These are phyloP conservation scores for Leptopterna dolabrata DNA, from an alignment of 2,888 invertebrate genomes.

Conservation along the genomic window DNA sequence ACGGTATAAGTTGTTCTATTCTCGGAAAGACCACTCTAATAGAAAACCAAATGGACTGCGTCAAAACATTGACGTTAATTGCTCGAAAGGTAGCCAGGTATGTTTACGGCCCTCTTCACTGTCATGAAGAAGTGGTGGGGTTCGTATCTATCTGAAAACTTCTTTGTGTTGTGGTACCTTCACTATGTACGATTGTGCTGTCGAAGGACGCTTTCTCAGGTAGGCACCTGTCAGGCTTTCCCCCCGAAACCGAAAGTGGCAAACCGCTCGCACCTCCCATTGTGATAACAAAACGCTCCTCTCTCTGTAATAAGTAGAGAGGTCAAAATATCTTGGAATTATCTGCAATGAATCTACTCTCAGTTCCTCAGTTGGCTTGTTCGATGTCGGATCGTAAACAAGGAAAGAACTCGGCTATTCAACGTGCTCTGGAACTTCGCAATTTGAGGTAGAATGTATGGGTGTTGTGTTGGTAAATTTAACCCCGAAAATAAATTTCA, in stretches of 20 bases:
- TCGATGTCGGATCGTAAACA: neutral
- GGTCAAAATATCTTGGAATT: neutral
- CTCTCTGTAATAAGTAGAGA: neutral
- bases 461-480: too few relatives aligned
- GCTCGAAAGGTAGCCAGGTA: too few relatives aligned
- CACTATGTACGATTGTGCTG: neutral
- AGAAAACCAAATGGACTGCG: too few relatives aligned
- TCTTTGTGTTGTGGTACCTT: too few relatives aligned
- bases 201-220: neutral
- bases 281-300: neutral
- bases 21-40: too few relatives aligned
- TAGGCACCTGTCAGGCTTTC: neutral
- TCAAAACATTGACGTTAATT: too few relatives aligned
- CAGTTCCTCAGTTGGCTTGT: neutral
- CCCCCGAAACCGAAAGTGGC: too few relatives aligned
- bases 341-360: neutral
- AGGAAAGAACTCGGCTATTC: neutral
- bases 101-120: too few relatives aligned
- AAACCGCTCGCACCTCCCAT: neutral
- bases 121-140: too few relatives aligned
- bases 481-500: too few relatives aligned
- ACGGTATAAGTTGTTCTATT: too few relatives aligned
- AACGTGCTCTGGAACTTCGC: neutral
- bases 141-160: too few relatives aligned
- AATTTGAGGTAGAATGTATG: neutral